Base-by-base conservation (phyloP, 2,797 vertebrate species). In the Halcyon leucocephala region DNA sequence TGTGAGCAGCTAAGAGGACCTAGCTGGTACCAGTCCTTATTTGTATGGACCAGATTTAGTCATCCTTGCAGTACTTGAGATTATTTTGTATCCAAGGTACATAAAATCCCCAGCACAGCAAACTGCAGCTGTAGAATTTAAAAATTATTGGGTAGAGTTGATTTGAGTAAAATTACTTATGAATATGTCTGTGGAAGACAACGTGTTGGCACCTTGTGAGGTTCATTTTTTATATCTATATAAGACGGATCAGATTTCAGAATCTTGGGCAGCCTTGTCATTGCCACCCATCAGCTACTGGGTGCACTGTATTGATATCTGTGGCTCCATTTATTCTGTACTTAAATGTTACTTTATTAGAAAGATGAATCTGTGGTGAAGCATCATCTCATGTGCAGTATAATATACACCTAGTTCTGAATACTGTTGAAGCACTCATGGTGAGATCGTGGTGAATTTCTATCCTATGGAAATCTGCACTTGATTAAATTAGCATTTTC, bases 401-500 rank as follows among this genome's bases (percentile, higher is more conserved):
- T 49, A 69, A 84, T 79, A 79, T n/a, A 7, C 6, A 21, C 52
- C 31, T 72, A 60, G 28, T 51, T 89, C 33, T 89, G 80, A 82
- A 70, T 80, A 42, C 21, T 69, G 9, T 60, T 83, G 41, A 89
- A 86, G 66, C 5, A 57, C 35, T 84, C 16, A 42, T 4, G 4
- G 25, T 69, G 61, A 66, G n/a, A 84, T 74, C 25, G 18, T 51
- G 29, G 79, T 82, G 67, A 93, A 89, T 86, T 93, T 94, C 66
- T 84, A 74, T 46, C 22, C 22, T 67, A 49, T 81, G 83, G 81
- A 94, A 95, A 86, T 79, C 24, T 71, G 52, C 26, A 58, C 51
- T 94, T 93, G 88, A 84, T 94, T 94, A 94, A 95, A 95, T 97
- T 95, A 90, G 65, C 64, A 94, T 96, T 95, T 97, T 90, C 67